Base-by-base conservation (phyloP, 30 jellyfish, hydroid and myxozoan species). In the Aurelia aurita region DNA sequence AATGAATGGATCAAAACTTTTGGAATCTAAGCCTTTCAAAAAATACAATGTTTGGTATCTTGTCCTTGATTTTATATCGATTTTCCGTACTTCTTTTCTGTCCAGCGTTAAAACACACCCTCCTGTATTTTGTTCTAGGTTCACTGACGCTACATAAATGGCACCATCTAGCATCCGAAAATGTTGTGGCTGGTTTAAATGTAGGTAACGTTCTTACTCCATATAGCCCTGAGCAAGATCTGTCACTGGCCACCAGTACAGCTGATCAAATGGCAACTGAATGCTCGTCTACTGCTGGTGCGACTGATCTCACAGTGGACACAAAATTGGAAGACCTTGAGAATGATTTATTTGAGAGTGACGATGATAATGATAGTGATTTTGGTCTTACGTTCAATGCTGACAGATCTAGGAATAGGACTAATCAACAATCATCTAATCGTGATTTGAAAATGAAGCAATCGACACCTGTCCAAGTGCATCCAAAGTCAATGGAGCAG, bases 161-260 rank as follows among this genome's bases (percentile, higher is more conserved):
- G 98, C 98, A 93, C 58, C 95, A 87, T 60, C 80, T 93, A 9
- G 98, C 98, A 15, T 87, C 97, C 18, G 96, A 87, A 47, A 88
- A 87, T 44, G 97, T 87, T 10, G 85, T 58, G 13, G 98, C 92
- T 35, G 98, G 98, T 14, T 58, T 93, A 44, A 64, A 75, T 27
- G 49, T 79, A 27, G 85, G 91, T 15, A 77, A 75, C 49, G 94
- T 71, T 11, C n/a, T 44, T 9, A 59, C 87, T 39, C 84, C 79
- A 51, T 67, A 60, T 11, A 70, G 34, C 8, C 47, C 45, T 3
- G 43, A 68, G 9, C 15, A 47, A 14, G 58, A 43, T 57, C 53
- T 13, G 14, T 21, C 63, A n/a, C 69, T 51, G 27, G 67, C 32
- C 25, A 18, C 23, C 5, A 21, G 31, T 43, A 84, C 94, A 15